Base-by-base conservation (phyloP, 2,888 invertebrate species). In the Sinhomidia bicolor region DNA sequence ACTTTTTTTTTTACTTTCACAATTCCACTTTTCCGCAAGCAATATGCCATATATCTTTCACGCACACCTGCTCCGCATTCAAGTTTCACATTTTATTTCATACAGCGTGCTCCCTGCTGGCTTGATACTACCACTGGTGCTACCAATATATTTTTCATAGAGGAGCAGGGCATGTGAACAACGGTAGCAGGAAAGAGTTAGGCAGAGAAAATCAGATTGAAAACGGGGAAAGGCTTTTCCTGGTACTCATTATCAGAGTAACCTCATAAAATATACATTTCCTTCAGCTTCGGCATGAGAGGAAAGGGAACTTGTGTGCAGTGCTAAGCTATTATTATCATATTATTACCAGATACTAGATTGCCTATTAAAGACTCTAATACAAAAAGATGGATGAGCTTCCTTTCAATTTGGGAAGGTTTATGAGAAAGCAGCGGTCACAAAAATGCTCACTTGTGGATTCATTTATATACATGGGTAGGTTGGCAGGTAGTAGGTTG, bases 31-130 rank as follows among this genome's bases (percentile, higher is more conserved):
- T 81, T 88, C 88, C 78, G 82, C 88, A 88, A 83, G 88, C 88
- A 88, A 88, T 88, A 82, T 88, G 88, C 88, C 78, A 88, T 88
- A 88, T 88, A 88, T 88, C 88, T 88, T 88, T 88, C 88, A 88
- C 78, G 88, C 88, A 88, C 88, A 88, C 88, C 88, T 88, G 88
- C 88, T 83, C 83, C 88, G 82, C 88, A 88, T 88, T 88, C 83
- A 83, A 88, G 88, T 88, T 88, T 82, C 82, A 88, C 78, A 83
- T 88, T 88, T 87, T 86, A 86, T 80, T 87, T 74, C 74, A 76
- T 57, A 83, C 51, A 44, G 32, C 84, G 76, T 74, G 29, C 54
- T 47, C 74, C n/a, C n/a, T 76, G 47, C 29, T 29, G 23, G 14
- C n/a, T 26, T n/a, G n/a, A 4, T 78, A 20, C 1, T n/a, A 44